Base-by-base conservation (phyloP, 2,797 vertebrate genomes). In the Danio choprae region DNA sequence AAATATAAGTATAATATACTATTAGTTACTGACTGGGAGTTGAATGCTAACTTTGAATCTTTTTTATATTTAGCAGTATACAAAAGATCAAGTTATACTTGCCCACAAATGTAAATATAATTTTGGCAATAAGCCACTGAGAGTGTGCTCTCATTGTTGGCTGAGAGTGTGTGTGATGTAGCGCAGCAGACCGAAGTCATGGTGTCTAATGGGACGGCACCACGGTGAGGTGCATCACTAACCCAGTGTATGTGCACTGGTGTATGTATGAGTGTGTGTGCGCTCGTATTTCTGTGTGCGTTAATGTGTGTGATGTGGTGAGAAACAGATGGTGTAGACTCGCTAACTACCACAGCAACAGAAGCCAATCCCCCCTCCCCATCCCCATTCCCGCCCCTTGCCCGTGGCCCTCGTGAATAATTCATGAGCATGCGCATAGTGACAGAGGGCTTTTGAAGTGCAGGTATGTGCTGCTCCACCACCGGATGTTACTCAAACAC, bases 261-360 rank as follows among this genome's bases (percentile, higher is more conserved):
- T 78, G 55, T 41, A 53, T 48, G 13, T 82, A 58, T 74, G 65
- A 18, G n/a, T n/a, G 56, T 72, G 81, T 71, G 71, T 59, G 67
- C 7, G 63, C 18, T 58, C 59, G 58, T 80, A 55, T 73, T 64
- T 59, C 71, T 71, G 79, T 71, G 70, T 72, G 76, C 63, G 60
- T 77, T 55, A 58, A 64, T 81, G 60, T 77, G 78, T 65, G 63
- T 67, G 81, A 76, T 73, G 87, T 88, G 91, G 86, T 88, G 89
- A 81, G 89, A 90, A 92, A 91, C 93, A 95, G 93, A 94, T 94
- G 94, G 94, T 89, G 89, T 75, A 86, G 84, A 88, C 89, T 88
- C 88, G 75, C 90, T 91, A 91, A 91, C 90, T 90, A 91, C 90
- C 90, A 87, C 75, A 84, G 86, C 84, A 86, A 88, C 88, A 87